These are phyloP conservation scores for Phasia obesa DNA, from an alignment of 2,888 invertebrate genomes.

Conservation along the genomic window DNA sequence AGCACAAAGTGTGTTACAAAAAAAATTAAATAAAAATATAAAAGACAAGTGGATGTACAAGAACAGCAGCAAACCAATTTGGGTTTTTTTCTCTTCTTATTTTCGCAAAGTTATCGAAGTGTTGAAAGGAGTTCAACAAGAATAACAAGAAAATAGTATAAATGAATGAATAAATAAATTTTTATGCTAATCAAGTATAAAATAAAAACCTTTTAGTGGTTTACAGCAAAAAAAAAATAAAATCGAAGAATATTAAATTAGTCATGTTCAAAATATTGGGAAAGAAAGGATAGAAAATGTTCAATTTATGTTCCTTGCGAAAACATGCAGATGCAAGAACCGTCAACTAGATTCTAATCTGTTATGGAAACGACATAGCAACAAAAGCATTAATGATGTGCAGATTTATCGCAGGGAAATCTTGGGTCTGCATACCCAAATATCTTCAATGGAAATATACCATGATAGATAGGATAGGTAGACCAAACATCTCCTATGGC, in stretches of 20 bases:
- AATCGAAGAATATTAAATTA: slow-evolving; percentile 42
- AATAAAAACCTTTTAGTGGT: slow-evolving; percentile 39
- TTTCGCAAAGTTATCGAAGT: slow-evolving; percentile 43
- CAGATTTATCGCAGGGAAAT: no score
- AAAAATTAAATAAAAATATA: not conserved
- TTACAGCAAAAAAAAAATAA: slow-evolving; percentile 2
- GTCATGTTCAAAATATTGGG: not conserved
- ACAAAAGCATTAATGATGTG: no score
- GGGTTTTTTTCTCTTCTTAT: not conserved
- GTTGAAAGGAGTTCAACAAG: slow-evolving; percentile 44
- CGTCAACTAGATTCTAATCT: no score
- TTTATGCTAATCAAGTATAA: slow-evolving; percentile 65
- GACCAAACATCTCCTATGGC: no score
- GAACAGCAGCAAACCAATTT: slow-evolving; percentile 58
- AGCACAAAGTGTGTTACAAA: slow-evolving; percentile 45
- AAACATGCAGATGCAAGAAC: no score
- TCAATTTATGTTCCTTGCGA: no score
- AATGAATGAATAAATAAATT: slow-evolving; percentile 58
- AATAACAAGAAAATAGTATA: slow-evolving; percentile 34
- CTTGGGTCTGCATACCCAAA: no score
- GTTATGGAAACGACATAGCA: no score
- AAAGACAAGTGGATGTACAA: slow-evolving; percentile 4
- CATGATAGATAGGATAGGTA: no score
- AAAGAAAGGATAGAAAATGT: not conserved
- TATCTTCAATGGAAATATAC: no score